phyloP scores from a whole-genome alignment of 2,888 invertebrate species.

The Belgica antarctica region DNA sequence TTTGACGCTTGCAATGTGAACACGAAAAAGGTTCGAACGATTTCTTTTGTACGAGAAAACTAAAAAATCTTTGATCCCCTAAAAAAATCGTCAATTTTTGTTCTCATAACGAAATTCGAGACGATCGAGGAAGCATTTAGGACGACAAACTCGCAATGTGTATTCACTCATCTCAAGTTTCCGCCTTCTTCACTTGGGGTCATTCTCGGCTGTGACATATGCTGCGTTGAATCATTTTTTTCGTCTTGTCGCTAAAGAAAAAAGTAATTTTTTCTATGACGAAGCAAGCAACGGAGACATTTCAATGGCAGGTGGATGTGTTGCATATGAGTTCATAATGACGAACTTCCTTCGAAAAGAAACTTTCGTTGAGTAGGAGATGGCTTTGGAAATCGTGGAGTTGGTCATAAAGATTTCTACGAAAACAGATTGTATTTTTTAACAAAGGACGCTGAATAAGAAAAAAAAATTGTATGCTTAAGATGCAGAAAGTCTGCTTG shows the following conservation, averaged over 20 bases:
- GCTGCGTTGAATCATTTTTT: conserved; percentile 4
- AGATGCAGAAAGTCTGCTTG: too few relatives aligned
- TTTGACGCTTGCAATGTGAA: not conserved
- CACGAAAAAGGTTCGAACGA: not conserved
- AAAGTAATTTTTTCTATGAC: not conserved
- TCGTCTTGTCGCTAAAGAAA: not conserved
- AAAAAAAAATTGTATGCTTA: too few relatives aligned
- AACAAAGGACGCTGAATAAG: too few relatives aligned
- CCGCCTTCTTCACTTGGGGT: not conserved
- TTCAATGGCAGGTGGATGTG: conserved; percentile 5
- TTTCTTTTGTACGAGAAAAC: too few relatives aligned
- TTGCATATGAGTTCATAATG: too few relatives aligned
- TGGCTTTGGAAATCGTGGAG: too few relatives aligned
- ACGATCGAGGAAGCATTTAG: conserved; percentile 4
- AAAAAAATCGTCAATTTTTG: not conserved
- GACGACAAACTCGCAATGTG: not conserved
- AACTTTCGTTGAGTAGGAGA: too few relatives aligned
- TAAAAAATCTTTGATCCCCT: not conserved
- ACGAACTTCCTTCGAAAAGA: too few relatives aligned
- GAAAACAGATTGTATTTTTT: too few relatives aligned
- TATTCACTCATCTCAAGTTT: not conserved
- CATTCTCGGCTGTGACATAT: not conserved
- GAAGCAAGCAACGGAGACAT: too few relatives aligned
- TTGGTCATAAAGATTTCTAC: too few relatives aligned
- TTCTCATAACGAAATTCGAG: not conserved